Percentiles rank a stretch among this genome's conserved stretches.
Evolutionary conservation across 2,797 vertebrate genomes (phyloP).

Genomic region (Telmatherina bonti): DNA sequence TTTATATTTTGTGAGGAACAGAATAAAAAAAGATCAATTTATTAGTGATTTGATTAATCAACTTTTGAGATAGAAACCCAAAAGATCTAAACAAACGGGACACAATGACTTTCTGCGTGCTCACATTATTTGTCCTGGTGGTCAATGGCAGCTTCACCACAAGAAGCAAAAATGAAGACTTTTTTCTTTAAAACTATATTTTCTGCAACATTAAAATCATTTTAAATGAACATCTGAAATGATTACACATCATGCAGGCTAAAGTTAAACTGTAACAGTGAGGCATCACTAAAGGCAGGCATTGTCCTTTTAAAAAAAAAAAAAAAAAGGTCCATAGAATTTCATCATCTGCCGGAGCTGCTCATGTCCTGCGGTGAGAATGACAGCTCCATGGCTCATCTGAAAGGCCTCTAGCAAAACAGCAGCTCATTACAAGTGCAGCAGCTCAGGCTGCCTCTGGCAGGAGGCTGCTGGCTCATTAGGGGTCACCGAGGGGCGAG

Average conservation of each 20-base stretch:
- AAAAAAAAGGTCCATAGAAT: slow-evolving; percentile 35
- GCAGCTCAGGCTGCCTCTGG: slow-evolving; percentile 52
- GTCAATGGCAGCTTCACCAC: background rate
- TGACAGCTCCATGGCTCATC: slow-evolving; percentile 75
- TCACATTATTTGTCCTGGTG: too few species aligned
- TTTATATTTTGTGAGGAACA: background rate
- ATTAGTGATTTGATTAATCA: background rate
- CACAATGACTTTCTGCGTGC: too few species aligned
- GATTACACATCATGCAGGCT: background rate
- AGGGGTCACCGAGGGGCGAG: slow-evolving; percentile 70
- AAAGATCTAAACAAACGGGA: background rate
- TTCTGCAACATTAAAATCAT: background rate
- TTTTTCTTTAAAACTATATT: background rate
- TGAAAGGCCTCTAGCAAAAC: slow-evolving; percentile 60
- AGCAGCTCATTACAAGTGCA: slow-evolving; percentile 74
- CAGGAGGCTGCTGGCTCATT: slow-evolving; percentile 71
- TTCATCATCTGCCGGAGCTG: slow-evolving; percentile 48
- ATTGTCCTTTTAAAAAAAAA: slow-evolving; percentile 59
- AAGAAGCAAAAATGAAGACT: too few species aligned
- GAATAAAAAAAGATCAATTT: background rate
- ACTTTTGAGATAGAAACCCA: background rate
- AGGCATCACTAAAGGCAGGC: slow-evolving; percentile 27
- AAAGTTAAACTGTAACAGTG: slow-evolving; percentile 10
- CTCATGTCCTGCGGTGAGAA: slow-evolving; percentile 55
- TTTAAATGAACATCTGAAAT: background rate